phyloP scores from a whole-genome alignment of 2,888 invertebrate species.

The Archips crataeganus region DNA sequence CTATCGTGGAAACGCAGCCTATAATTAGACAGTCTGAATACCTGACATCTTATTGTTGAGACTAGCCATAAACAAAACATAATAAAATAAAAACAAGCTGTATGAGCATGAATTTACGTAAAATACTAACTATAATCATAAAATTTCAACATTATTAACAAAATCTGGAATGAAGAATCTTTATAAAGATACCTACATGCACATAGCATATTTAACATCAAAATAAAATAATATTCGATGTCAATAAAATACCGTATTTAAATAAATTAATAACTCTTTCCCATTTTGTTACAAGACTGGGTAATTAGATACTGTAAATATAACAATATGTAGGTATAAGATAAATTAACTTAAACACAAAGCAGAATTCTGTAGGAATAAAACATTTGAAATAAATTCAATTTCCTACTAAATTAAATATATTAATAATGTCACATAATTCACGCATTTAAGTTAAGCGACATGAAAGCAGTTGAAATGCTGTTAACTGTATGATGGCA shows the following conservation, averaged over 20 bases:
- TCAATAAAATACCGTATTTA: constrained; percentile 23
- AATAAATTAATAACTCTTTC: constrained; percentile 23
- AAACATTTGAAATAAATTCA: not conserved
- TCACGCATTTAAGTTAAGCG: too few species aligned
- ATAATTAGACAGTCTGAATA: too few species aligned
- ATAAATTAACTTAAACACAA: constrained; percentile 7
- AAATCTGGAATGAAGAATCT: constrained; percentile 7
- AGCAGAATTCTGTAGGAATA: not conserved
- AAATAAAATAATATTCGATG: constrained; percentile 32
- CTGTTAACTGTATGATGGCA: not conserved
- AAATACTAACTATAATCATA: not conserved
- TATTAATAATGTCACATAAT: not conserved
- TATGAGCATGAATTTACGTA: constrained; percentile 5
- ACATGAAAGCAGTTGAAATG: not conserved
- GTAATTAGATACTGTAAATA: too few species aligned
- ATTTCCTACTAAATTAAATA: not conserved
- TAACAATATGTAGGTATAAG: too few species aligned
- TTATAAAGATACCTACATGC: constrained; percentile 6
- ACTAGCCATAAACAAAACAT: constrained; percentile 4
- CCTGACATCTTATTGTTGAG: not conserved
- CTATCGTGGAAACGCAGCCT: too few species aligned
- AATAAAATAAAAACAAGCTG: not conserved
- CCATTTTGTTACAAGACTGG: not conserved
- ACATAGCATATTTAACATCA: not conserved
- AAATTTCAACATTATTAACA: constrained; percentile 11